phyloP scores from a whole-genome alignment of 2,888 invertebrate genomes.

The Palloptera scutellata region DNA sequence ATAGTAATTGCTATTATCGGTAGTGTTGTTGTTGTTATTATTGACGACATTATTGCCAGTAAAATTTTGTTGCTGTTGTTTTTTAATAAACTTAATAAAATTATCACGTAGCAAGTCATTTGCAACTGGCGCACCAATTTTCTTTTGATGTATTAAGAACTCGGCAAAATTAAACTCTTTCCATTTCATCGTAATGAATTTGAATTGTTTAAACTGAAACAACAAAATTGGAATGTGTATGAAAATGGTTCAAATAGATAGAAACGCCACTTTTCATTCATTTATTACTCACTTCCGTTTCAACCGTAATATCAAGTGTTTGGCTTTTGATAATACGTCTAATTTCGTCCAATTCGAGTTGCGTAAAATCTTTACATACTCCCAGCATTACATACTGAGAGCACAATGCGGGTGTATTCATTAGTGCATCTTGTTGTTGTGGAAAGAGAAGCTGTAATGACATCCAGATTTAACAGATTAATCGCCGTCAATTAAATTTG shows the following conservation, averaged over 20 bases:
- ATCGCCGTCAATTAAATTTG: no score
- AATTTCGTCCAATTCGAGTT: slow-evolving; percentile 51
- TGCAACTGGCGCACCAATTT: slow-evolving; percentile 56
- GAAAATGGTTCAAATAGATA: neutral
- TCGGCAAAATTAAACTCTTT: slow-evolving; percentile 58
- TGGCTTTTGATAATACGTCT: slow-evolving; percentile 51
- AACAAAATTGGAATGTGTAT: no score
- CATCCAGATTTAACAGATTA: no score
- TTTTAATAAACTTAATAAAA: slow-evolving; percentile 55
- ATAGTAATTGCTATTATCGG: slow-evolving; percentile 42
- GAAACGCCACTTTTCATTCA: neutral
- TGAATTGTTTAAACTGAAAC: slow-evolving; percentile 52
- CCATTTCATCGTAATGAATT: slow-evolving; percentile 60
- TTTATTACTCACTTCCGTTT: slow-evolving; percentile 48
- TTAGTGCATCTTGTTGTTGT: slow-evolving; percentile 52
- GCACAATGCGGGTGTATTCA: slow-evolving; percentile 55
- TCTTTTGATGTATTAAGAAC: slow-evolving; percentile 58
- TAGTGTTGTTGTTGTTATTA: slow-evolving; percentile 38
- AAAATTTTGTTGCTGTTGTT: slow-evolving; percentile 36
- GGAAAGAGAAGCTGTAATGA: slow-evolving; percentile 54
- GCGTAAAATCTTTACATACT: slow-evolving; percentile 57
- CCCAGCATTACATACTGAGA: slow-evolving; percentile 57
- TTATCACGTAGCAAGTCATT: slow-evolving; percentile 57
- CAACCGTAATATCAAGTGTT: slow-evolving; percentile 50
- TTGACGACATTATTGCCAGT: slow-evolving; percentile 33